These are phyloP conservation scores for Masticophis lateralis DNA, from an alignment of 2,797 vertebrate species.

Conservation along the genomic window DNA sequence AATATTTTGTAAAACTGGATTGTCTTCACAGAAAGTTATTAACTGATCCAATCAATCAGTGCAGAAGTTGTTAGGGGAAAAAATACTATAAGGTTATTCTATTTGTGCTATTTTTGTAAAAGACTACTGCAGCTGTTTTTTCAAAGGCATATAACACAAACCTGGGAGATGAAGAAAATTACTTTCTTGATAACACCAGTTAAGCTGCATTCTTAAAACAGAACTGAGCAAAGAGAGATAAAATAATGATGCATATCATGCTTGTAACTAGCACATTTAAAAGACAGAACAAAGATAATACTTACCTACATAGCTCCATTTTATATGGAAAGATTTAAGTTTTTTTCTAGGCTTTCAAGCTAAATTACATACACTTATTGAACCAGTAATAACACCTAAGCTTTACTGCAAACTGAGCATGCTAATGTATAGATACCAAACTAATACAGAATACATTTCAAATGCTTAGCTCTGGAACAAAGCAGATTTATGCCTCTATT, in stretches of 20 bases:
- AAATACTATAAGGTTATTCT: neutral
- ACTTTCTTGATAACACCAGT: slow-evolving; percentile 33
- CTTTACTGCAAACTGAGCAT: slow-evolving; percentile 38
- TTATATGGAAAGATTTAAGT: slow-evolving; percentile 70
- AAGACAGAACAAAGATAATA: neutral
- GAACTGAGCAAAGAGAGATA: neutral
- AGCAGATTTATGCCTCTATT: slow-evolving; percentile 72
- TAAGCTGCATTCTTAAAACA: slow-evolving; percentile 56
- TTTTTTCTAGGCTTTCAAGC: slow-evolving; percentile 60
- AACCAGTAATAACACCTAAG: slow-evolving; percentile 55
- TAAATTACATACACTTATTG: slow-evolving; percentile 72
- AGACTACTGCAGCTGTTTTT: slow-evolving; percentile 29
- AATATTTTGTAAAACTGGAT: neutral
- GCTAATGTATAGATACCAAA: neutral
- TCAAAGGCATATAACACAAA: slow-evolving; percentile 20
- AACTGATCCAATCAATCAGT: neutral
- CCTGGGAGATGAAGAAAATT: slow-evolving; percentile 30
- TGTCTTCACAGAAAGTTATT: neutral
- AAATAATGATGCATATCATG: slow-evolving; percentile 28
- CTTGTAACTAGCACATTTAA: neutral
- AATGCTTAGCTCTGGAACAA: slow-evolving; percentile 55
- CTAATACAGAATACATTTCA: slow-evolving; percentile 59
- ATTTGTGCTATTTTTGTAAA: neutral
- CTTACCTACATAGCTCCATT: slow-evolving; percentile 68
- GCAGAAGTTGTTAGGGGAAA: neutral